Evolutionary conservation across 2,113 vertebrate species (phyloP).

Genomic region (Pycnonotus jocosus): DNA sequence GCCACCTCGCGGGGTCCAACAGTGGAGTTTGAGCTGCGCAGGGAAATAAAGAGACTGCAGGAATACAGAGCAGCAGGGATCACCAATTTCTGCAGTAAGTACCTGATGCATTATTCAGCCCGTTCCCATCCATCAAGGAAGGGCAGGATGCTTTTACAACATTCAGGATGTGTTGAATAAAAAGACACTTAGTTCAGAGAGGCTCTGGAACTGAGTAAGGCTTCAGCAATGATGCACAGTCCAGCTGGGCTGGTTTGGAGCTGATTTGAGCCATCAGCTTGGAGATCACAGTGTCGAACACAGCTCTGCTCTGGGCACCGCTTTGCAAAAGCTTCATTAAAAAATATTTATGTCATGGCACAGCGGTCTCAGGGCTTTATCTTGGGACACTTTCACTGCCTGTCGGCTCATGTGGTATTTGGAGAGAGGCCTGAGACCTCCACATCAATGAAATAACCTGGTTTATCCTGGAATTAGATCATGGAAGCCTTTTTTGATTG

Average conservation of each 20-base stretch:
- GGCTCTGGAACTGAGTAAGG: neutral
- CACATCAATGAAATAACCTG: neutral
- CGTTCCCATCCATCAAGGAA: neutral
- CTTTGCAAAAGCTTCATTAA: neutral
- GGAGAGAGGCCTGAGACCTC: neutral
- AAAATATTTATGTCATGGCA: neutral
- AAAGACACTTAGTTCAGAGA: neutral
- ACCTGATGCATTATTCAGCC: slow-evolving; percentile 19
- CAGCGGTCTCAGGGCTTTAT: neutral
- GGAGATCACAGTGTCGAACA: neutral
- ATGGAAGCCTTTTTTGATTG: neutral
- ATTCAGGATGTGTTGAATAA: neutral
- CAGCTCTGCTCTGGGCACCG: neutral
- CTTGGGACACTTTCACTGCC: neutral
- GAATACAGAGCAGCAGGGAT: slow-evolving; percentile 92
- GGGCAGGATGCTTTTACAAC: neutral
- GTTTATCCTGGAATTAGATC: neutral
- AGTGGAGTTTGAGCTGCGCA: slow-evolving; percentile 97
- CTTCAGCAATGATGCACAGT: neutral
- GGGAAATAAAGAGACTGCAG: slow-evolving; percentile 90
- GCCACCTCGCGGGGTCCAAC: neutral
- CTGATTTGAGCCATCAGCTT: neutral
- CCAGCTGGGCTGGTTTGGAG: neutral
- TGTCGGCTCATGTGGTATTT: neutral
- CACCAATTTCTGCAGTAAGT: slow-evolving; percentile 97